These are phyloP conservation scores for Sebastes aleutianus DNA, from an alignment of 2,797 vertebrate species.

Conservation along the genomic window DNA sequence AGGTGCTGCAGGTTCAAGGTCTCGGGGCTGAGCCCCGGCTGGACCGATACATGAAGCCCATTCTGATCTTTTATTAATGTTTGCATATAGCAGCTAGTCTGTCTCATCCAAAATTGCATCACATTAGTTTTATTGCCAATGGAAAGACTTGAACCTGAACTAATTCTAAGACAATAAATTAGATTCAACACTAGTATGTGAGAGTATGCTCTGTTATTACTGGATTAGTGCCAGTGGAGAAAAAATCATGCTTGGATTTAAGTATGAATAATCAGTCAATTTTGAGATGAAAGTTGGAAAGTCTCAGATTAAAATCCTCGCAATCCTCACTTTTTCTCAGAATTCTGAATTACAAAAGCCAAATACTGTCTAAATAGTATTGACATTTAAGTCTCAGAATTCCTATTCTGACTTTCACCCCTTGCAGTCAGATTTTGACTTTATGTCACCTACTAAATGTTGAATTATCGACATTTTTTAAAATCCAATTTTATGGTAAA, in stretches of 20 bases:
- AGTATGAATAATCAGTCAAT: background rate
- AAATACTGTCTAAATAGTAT: background rate
- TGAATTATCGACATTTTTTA: background rate
- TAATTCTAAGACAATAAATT: background rate
- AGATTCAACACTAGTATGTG: background rate
- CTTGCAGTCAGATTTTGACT: background rate
- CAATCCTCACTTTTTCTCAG: background rate
- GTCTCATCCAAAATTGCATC: background rate
- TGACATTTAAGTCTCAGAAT: background rate
- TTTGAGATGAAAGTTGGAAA: background rate
- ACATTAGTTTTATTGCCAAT: background rate
- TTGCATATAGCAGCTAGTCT: background rate
- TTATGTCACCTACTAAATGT: too few relatives aligned
- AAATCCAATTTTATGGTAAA: background rate
- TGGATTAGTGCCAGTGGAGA: background rate
- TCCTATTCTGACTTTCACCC: background rate
- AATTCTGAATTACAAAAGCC: background rate
- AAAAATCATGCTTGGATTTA: background rate
- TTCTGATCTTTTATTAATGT: background rate
- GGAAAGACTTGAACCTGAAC: background rate
- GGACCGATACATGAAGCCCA: background rate
- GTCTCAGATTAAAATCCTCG: background rate
- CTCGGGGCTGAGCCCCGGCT: background rate
- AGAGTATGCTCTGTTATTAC: background rate
- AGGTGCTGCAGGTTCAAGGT: constrained; percentile 37